Base-by-base conservation (phyloP, 2,888 invertebrate species). In the Caenorhabditis parvicauda region DNA sequence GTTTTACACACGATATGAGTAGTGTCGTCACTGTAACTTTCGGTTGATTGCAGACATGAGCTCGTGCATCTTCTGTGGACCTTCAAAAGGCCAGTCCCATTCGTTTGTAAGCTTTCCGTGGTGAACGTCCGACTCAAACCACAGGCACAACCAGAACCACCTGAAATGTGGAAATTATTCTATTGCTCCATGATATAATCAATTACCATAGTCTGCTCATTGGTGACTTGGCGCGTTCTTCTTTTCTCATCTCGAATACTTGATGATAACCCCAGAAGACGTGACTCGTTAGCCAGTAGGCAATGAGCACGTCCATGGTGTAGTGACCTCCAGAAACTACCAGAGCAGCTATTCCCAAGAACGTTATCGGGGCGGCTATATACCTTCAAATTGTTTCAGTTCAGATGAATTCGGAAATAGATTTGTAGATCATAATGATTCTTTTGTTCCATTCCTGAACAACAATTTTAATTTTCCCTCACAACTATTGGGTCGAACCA, bases 231-330 rank as follows among this genome's bases (percentile, higher is more conserved):
- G 67, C 52, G 27, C 72, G 50, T 9, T 67, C 59, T 21, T 63
- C 65, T 41, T 64, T 66, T 21, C 53, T 67, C 66, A 76, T 63
- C 60, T 79, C 78, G 49, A 81, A 79, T 83, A 92, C 84, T 67
- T 91, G 89, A 84, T 92, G 92, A 85, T 91, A 92, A 73, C 89
- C 88, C 89, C 91, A 92, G 86, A 80, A 80, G 24, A 79, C 77
- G 60, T 77, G 75, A 27, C 68, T 68, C 25, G 72, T 68, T 35
- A 72, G 56, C 77, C 79, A 80, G 53, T 81, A 79, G 17, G 79
- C 80, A 47, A 80, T 75, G 35, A 80, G 63, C 7, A 80, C 78
- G 54, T 77, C 77, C 71, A 80, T 81, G 17, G 80, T 75, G 57
- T 80, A 80, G 57, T 80, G 80, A 14, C 79, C 79, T 9, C 80